Evolutionary conservation across 2,888 invertebrate genomes (phyloP).

Genomic region (Dolichopus griseipennis): DNA sequence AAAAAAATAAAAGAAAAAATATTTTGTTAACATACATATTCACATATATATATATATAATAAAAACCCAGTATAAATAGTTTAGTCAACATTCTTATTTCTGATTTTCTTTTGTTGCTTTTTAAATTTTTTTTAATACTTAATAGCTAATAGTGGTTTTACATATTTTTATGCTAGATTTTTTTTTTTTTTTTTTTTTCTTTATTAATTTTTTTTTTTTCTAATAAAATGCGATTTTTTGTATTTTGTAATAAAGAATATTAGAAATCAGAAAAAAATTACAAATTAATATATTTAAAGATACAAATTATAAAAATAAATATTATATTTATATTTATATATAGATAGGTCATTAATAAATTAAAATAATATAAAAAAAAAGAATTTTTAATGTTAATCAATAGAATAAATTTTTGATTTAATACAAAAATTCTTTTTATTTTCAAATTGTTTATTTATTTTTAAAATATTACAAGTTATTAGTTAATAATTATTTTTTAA

Average conservation of each 20-base stretch:
- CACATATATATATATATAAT: neutral
- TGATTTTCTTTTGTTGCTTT: neutral
- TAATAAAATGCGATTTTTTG: neutral
- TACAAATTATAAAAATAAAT: neutral
- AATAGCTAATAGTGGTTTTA: neutral
- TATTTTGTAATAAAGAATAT: neutral
- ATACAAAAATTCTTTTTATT: no score
- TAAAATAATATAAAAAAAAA: no score
- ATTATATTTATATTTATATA: no score
- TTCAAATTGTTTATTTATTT: no score
- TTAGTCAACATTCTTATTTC: neutral
- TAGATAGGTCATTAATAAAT: no score
- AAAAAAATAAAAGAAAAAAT: slow-evolving; percentile 18
- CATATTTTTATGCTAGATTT: neutral
- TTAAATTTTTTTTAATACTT: no score
- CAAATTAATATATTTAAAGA: neutral
- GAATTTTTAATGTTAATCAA: no score
- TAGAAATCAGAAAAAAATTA: neutral
- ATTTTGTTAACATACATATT: neutral
- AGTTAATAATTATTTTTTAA: no score
- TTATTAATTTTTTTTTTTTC: no score
- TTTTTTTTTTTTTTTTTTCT: neutral
- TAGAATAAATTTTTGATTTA: no score
- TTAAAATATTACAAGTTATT: no score
- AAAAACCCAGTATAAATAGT: neutral